A percentile compares a stretch with the other conserved stretches of the same genome.
Evolutionary conservation across 2,113 vertebrate species (phyloP).

Genomic region (Caranx ignobilis): DNA sequence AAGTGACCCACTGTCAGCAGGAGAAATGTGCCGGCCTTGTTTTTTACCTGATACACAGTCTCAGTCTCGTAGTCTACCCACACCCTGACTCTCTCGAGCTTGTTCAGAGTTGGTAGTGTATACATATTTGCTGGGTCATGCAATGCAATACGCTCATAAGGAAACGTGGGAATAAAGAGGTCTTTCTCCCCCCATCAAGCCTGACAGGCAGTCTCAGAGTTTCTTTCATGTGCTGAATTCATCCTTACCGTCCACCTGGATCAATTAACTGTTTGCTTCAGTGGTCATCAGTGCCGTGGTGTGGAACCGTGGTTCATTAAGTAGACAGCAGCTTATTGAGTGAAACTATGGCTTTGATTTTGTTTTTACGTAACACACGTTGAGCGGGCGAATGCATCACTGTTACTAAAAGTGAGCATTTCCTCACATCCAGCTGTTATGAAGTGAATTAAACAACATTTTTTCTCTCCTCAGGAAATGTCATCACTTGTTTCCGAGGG

Average conservation of each 20-base stretch:
- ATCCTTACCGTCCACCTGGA: constrained; percentile 83
- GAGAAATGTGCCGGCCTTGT: constrained; percentile 63
- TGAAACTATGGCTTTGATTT: constrained; percentile 24
- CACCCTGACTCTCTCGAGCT: constrained; percentile 27
- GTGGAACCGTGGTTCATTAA: constrained; percentile 53
- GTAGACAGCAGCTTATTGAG: constrained; percentile 48
- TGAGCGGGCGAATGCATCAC: not conserved
- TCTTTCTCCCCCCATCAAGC: constrained; percentile 81
- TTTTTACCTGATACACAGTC: constrained; percentile 60
- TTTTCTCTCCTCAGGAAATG: constrained; percentile 72
- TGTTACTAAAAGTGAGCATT: not conserved
- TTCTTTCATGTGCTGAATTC: constrained; percentile 83
- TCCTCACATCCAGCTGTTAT: not conserved
- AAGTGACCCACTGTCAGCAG: constrained; percentile 73
- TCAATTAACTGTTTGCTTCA: constrained; percentile 84
- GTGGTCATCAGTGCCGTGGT: constrained; percentile 70
- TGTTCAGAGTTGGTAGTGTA: constrained; percentile 58
- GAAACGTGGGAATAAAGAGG: constrained; percentile 79
- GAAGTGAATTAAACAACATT: constrained; percentile 28
- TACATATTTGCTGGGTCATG: constrained; percentile 78
- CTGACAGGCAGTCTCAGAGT: constrained; percentile 71
- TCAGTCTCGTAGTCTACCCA: constrained; percentile 38
- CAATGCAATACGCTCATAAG: constrained; percentile 79
- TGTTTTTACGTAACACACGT: constrained; percentile 16
- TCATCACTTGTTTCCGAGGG: constrained; percentile 42